Evolutionary conservation across 1,140 invertebrate species (phyloP), one percentile per base, ranked within the genome.

Genomic region (Cyclina sinensis): DNA sequence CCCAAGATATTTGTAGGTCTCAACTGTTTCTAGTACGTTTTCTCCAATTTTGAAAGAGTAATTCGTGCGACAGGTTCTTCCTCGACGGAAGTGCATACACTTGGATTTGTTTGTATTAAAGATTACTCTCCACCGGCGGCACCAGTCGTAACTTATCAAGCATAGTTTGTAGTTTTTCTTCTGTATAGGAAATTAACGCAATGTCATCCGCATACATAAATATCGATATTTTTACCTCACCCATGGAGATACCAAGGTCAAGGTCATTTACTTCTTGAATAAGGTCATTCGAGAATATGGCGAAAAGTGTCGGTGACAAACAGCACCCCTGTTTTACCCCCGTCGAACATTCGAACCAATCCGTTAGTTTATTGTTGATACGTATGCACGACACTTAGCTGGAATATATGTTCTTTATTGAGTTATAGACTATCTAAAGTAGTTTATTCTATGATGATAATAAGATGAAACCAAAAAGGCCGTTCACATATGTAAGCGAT

Each of bases 21-120:
- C n/a, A n/a, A n/a, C n/a, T n/a, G n/a, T n/a, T n/a, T 37, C 70
- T 18, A 43, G 18, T 14, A 74, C n/a, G n/a, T 37, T 74, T 3
- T 74, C 35, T 7, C 70, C 70, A 43, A 74, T 46, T 21, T 39
- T 43, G 30, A 74, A 74, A 37, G 24, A 21, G 21, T 74, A 37
- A 24, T 74, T 39, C 11, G 39, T 51, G 0, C 76, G 39, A 1
- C n/a, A 27, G 21, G 39, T 79, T 79, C 76, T 79, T n/a, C 76
- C 76, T 21, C 30, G 16, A n/a, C 79, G 79, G 57, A 81, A 81
- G 57, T 81, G 51, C 51, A 81, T 62, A 35, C 51, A 59, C 27
- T 81, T 81, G 32, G 79, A 81, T 43, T 81, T 62, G n/a, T 21
- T 39, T 24, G 79, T 35, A 35, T 81, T 81, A 1, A 62, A 62